Base-by-base conservation (phyloP, 2,888 invertebrate genomes). In the Drosophila nr. medialis region DNA sequence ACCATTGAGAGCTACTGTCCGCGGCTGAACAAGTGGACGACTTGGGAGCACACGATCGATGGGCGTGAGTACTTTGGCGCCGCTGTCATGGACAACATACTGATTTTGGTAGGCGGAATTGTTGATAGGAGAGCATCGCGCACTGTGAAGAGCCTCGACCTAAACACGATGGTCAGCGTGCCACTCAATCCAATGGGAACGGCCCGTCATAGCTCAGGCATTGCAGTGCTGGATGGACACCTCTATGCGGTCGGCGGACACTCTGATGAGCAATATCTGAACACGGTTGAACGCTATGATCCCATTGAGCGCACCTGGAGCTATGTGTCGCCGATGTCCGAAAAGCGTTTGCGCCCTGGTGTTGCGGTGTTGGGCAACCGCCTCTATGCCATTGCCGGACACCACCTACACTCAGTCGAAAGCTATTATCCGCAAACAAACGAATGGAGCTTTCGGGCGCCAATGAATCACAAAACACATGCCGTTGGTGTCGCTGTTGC, bases 361-460 rank as follows among this genome's bases (percentile, higher is more conserved):
- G 97, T 98, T 40, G 97, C 97, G 64, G 96, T 97, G 54, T 94
- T 98, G 59, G 96, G 96, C 82, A 96, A 94, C 38, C 96, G 97
- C 83, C 94, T 99, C 72, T 98, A 97, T 93, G 98, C 97, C 4
- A 97, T 97, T 51, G 98, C 98, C 50, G 98, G 98, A 0, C 95
- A 98, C 61, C 98, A 98, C 93, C 97, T 98, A 98, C 95, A 98
- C 83, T 97, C 97, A 38, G 97, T 98, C 1, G 99, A 98, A 94
- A 96, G 96, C 92, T 96, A 96, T 93, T 95, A 96, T 93, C 96
- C 96, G n/a, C 94, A 94, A 76, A 95, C 95, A 75, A 95, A 95
- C 92, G 94, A 94, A 91, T 95, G 98, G 98, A 96, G 96, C 40
- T 94, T 95, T 76, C 96, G 97, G 91, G 96, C 97, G 38, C 96